phyloP scores from a whole-genome alignment of 2,888 invertebrate species.

The Eilema sororculum region DNA sequence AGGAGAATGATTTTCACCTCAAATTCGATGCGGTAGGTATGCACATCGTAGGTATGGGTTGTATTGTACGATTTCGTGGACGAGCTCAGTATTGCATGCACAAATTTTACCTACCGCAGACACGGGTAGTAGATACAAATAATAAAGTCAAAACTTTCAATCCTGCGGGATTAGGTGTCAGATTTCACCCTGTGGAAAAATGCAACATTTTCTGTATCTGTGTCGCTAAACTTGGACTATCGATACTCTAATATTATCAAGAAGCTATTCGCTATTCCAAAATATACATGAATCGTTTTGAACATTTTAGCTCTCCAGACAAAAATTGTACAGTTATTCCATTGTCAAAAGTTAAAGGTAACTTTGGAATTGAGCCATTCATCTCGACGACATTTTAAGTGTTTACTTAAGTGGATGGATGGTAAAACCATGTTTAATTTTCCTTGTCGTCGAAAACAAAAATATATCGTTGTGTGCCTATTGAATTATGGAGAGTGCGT shows the following conservation, averaged over 20 bases:
- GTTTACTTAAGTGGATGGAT: slow-evolving; percentile 70
- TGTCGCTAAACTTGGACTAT: too few relatives aligned
- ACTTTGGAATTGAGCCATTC: slow-evolving; percentile 69
- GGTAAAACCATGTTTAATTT: slow-evolving; percentile 70
- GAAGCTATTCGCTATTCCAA: not conserved
- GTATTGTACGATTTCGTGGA: too few relatives aligned
- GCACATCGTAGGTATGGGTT: too few relatives aligned
- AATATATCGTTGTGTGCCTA: slow-evolving; percentile 13
- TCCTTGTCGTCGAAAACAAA: slow-evolving; percentile 25
- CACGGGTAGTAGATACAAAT: too few relatives aligned
- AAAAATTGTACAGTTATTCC: slow-evolving; percentile 58
- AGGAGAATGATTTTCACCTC: not conserved
- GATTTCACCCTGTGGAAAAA: too few relatives aligned
- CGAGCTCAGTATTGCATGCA: too few relatives aligned
- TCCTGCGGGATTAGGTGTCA: too few relatives aligned
- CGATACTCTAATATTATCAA: not conserved
- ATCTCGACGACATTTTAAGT: slow-evolving; percentile 77
- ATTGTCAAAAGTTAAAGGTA: slow-evolving; percentile 64
- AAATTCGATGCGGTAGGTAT: not conserved
- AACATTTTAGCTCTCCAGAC: slow-evolving; percentile 50
- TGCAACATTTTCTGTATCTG: too few relatives aligned
- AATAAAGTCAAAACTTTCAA: too few relatives aligned
- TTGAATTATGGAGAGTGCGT: not conserved
- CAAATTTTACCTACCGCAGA: too few relatives aligned
- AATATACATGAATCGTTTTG: not conserved